Base-by-base conservation (phyloP, 2,888 invertebrate genomes). In the Rotaria sp. region DNA sequence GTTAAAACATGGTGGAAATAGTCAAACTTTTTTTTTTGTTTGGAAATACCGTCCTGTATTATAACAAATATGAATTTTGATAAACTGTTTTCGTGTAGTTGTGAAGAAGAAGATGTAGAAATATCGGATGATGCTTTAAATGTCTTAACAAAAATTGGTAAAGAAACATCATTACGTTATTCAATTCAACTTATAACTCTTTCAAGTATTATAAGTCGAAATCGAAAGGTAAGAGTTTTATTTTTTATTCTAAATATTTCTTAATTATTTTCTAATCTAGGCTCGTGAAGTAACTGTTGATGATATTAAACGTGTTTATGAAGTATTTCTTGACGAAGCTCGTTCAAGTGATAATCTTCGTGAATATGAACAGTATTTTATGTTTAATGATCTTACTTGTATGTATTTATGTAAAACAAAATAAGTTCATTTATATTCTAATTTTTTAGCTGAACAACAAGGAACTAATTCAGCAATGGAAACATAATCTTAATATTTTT, bases 181-280 rank as follows among this genome's bases (percentile, higher is more conserved):
- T 95, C 97, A 52, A 98, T 99, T 91, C 99, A 99, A 90, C 93
- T 99, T 55, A 98, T 99, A 89, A 96, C 97, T 55, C 95, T 96
- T 0, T 95, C 98, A 0, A 95, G 95, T 88, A 93, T 99, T n/a
- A 95, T 97, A n/a, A 94, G 96, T 86, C 93, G 94, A 84, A 94
- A 96, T 89, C 93, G 96, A 88, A 97, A 96, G 92, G 95, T 95
- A 0, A 93, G 55, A 84, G 86, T 75, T 48, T 24, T 59, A 35
- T 52, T 52, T 35, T 13, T 18, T 4, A 18, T 18, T 50, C 18
- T 50, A 50, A 18, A 50, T 50, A 18, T 35, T 30, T 4, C 1
- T 13, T 2, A 18, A 18, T 18, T 4, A 18, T 67, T 67, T 30
- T 74, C 74, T 84, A 84, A 88, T 88, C 2, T 89, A 94, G 94